Percentiles rank a stretch among this genome's conserved stretches.
Conservation (phyloP, 2,888 invertebrate species). For the Brenthis ino region DNA sequence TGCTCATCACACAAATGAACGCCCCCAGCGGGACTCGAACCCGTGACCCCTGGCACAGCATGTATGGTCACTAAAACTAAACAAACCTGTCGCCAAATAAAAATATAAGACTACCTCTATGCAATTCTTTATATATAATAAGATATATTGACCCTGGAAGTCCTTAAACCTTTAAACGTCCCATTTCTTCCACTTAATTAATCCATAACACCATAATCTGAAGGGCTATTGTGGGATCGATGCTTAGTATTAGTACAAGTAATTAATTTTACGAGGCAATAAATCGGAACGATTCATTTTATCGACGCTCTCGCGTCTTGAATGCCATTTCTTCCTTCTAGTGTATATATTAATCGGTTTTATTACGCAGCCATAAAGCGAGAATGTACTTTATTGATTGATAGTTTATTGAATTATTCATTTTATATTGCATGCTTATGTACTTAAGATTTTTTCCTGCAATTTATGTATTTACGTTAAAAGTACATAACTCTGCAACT, state of each 20-base stretch:
- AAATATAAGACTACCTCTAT: too few species aligned
- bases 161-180: background rate
- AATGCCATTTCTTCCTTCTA: constrained; percentile 21
- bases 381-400: constrained; percentile 17
- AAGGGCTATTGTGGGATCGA: constrained; percentile 12
- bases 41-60: too few species aligned
- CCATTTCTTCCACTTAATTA: constrained; percentile 6
- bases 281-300: constrained; percentile 29
- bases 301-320: constrained; percentile 24
- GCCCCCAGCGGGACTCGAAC: too few species aligned
- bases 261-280: constrained; percentile 33
- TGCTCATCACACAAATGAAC: too few species aligned
- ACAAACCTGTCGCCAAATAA: too few species aligned
- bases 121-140: too few species aligned
- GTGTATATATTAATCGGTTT: constrained; percentile 29
- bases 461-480: too few species aligned
- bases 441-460: too few species aligned
- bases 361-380: constrained; percentile 8
- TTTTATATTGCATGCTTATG: too few species aligned
- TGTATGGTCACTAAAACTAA: too few species aligned
- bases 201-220: constrained; percentile 20
- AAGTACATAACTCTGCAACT: too few species aligned
- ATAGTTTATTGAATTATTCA: background rate
- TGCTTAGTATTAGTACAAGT: constrained; percentile 18
- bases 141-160: too few species aligned